Evolutionary conservation across 2,113 vertebrate species (phyloP), one percentile per base, ranked within the genome.

Genomic region (Tretioscincus oriximinensis): DNA sequence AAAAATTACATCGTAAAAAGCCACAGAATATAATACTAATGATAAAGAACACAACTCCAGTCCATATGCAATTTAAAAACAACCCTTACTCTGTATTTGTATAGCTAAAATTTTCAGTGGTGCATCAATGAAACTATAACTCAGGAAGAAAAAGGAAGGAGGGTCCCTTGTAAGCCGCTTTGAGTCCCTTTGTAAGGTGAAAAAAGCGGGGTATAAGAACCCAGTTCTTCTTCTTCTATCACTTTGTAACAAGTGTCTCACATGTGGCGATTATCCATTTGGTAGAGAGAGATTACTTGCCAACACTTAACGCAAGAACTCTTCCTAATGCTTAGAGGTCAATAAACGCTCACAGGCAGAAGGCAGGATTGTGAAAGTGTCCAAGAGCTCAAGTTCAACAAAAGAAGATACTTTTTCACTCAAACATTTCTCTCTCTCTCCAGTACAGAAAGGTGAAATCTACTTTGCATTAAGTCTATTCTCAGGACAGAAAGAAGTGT

Each of bases 241-340:
- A 49, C 60, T 60, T 45, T 61, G 31, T 9, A 22, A 24, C 21
- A 72, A 64, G n/a, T 45, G 10, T 26, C 29, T 24, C 51, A 68
- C 24, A 2, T 12, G 31, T 63, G 60, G 45, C n/a, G 45, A 26
- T 49, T 49, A 60, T 1, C 31, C 65, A 61, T 60, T n/a, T 81
- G 80, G 49, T 24, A 10, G 14, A 21, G 26, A 35, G 65, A 81
- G 80, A 81, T 81, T 81, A 81, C n/a, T 74, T 66, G 70, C 66
- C 79, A 35, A 47, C 29, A 45, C 16, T 67, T 49, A 58, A 1
- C 6, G 16, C 71, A 74, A 60, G 47, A 41, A n/a, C 29, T 81
- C 54, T 47, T 58, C 12, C 9, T 18, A 14, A 78, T 24, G 20
- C 31, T 20, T 80, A 16, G n/a, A 71, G 41, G 35, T 31, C 78